Percentiles rank a stretch among this genome's conserved stretches.
These are phyloP conservation scores for Drosophila recens DNA, from an alignment of 2,888 invertebrate species.

Conservation along the genomic window DNA sequence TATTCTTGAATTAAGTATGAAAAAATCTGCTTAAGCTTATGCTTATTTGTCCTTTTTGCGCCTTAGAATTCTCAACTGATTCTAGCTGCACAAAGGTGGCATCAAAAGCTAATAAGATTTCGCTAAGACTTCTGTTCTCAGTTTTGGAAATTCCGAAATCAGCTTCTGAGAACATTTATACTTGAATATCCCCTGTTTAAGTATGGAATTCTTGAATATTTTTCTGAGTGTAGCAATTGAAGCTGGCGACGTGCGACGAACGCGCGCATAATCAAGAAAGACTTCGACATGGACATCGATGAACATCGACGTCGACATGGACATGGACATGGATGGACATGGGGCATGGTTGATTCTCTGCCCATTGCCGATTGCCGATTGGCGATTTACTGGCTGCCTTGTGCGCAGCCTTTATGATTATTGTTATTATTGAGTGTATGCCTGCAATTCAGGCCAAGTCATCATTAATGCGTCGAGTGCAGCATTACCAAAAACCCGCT, in stretches of 20 bases:
- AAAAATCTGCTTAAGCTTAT: no score
- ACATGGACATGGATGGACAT: slow-evolving; percentile 45
- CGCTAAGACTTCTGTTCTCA: no score
- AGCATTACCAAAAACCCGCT: slow-evolving; percentile 73
- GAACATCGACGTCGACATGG: slow-evolving; percentile 22
- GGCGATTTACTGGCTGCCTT: slow-evolving; percentile 49
- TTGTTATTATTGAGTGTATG: slow-evolving; percentile 79
- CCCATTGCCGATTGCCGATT: slow-evolving; percentile 56
- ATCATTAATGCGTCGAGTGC: slow-evolving; percentile 76
- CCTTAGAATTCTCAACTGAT: no score
- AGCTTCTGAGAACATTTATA: no score
- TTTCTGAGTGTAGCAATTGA: slow-evolving; percentile 33
- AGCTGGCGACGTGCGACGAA: slow-evolving; percentile 65
- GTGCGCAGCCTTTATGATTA: slow-evolving; percentile 74
- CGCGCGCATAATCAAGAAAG: slow-evolving; percentile 80
- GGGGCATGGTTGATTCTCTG: slow-evolving; percentile 6
- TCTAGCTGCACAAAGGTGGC: no score
- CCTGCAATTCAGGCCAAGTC: slow-evolving; percentile 78
- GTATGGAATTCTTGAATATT: no score
- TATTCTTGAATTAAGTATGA: no score
- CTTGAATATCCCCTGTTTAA: no score
- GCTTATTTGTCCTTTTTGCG: no score
- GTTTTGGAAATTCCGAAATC: no score
- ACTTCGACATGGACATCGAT: slow-evolving; percentile 49
- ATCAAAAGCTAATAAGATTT: no score